phyloP scores from a whole-genome alignment of 2,797 vertebrate genomes.

The Prunella strophiata region DNA sequence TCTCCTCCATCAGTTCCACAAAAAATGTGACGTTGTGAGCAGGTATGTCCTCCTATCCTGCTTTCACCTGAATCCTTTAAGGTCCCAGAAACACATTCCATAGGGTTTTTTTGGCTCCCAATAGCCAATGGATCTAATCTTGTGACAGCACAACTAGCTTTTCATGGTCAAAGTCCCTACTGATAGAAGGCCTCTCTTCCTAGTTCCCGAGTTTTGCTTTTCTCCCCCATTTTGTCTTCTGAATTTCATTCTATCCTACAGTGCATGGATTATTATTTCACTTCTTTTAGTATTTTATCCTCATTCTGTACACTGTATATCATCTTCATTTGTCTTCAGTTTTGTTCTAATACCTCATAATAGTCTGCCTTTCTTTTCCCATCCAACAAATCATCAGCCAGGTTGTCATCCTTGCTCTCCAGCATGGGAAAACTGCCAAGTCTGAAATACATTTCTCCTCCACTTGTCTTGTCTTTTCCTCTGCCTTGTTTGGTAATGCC shows the following conservation, averaged over 20 bases:
- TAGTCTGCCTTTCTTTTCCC: not conserved
- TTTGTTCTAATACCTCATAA: constrained; percentile 1
- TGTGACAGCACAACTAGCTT: not conserved
- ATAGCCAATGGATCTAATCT: not conserved
- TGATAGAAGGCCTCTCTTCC: not conserved
- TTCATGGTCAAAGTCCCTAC: not conserved
- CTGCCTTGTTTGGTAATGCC: not conserved
- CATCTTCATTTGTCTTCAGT: not conserved
- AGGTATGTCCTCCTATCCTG: not conserved
- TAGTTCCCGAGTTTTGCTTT: not conserved
- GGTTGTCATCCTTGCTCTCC: not conserved
- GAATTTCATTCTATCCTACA: not conserved
- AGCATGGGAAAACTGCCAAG: not conserved
- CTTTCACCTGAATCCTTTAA: not conserved
- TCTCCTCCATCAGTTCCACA: not conserved
- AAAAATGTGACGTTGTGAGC: not conserved
- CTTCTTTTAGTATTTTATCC: not conserved
- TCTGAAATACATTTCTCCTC: not conserved
- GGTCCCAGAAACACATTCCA: not conserved
- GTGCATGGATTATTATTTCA: not conserved
- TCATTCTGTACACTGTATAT: not conserved
- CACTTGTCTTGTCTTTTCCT: not conserved
- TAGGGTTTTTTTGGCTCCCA: not conserved
- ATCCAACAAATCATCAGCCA: not conserved
- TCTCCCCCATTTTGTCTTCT: not conserved